Percentiles rank a stretch among this genome's conserved stretches.
phyloP scores from a whole-genome alignment of 1,140 invertebrate genomes.

The Pomacea maculata region DNA sequence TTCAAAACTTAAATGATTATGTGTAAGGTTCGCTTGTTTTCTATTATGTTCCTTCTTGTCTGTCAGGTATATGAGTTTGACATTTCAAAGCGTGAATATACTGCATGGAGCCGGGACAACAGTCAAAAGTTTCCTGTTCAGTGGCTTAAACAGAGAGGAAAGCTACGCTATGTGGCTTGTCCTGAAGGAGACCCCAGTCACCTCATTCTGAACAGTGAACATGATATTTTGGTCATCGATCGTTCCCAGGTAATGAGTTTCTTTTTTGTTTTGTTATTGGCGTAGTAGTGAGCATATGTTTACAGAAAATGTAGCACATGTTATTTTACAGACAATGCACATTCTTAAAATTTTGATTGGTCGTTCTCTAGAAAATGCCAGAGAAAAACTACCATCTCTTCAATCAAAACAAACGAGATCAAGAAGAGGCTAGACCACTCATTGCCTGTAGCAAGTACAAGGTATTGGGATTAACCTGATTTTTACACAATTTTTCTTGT shows the following conservation, averaged over 20 bases:
- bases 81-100: slow-evolving; percentile 42
- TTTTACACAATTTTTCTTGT: not conserved
- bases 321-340: not conserved
- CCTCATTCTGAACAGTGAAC: slow-evolving; percentile 75
- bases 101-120: slow-evolving; percentile 41
- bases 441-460: slow-evolving; percentile 41
- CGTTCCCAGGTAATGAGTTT: slow-evolving; percentile 67
- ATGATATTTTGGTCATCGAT: slow-evolving; percentile 72
- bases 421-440: slow-evolving; percentile 22
- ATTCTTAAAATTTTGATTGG: too few species aligned
- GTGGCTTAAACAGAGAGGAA: slow-evolving; percentile 42
- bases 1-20: too few species aligned
- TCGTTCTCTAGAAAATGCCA: slow-evolving; percentile 33
- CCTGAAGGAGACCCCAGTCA: slow-evolving; percentile 67
- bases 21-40: too few species aligned
- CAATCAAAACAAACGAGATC: not conserved
- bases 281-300: not conserved
- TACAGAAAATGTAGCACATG: not conserved
- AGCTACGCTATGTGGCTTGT: slow-evolving; percentile 35
- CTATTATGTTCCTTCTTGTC: not conserved
- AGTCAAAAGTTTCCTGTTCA: slow-evolving; percentile 34
- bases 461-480: slow-evolving; percentile 9
- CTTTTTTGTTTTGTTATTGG: not conserved
- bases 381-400: slow-evolving; percentile 22
- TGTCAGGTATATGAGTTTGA: slow-evolving; percentile 51